These are phyloP conservation scores for Cosmorhoe ocellata DNA, from an alignment of 2,888 invertebrate genomes.

Conservation along the genomic window DNA sequence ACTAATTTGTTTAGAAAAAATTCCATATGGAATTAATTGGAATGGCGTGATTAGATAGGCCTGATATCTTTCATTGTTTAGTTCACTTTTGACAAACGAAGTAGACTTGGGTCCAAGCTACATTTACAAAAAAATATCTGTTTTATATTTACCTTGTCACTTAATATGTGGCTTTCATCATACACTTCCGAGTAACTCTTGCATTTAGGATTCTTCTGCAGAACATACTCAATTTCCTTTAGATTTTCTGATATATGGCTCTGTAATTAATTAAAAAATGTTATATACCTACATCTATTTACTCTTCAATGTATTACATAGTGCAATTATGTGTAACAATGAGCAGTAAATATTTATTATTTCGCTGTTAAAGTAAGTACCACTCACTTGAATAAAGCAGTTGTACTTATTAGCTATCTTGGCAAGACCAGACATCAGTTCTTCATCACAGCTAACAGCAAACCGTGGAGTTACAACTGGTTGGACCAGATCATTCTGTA, in stretches of 20 bases:
- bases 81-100: no score
- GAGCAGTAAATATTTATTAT: no score
- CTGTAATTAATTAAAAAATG: constrained; percentile 70
- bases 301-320: no score
- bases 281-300: not conserved
- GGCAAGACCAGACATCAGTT: constrained; percentile 86
- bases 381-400: constrained; percentile 87
- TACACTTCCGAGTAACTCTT: constrained; percentile 89
- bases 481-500: constrained; percentile 86
- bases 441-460: constrained; percentile 89
- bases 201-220: constrained; percentile 78
- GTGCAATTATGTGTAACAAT: no score
- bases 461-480: constrained; percentile 94
- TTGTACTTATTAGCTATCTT: constrained; percentile 85
- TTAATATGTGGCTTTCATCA: constrained; percentile 87
- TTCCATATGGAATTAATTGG: constrained; percentile 13
- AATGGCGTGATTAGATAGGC: no score
- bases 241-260: constrained; percentile 93
- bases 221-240: constrained; percentile 87
- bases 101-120: no score
- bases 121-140: no score
- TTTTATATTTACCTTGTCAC: constrained; percentile 82
- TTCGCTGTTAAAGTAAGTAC: no score
- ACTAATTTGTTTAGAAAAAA: constrained; percentile 1
- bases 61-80: not conserved